A percentile compares a stretch with the other conserved stretches of the same genome.
phyloP scores from a whole-genome alignment of 2,888 invertebrate species.

The Mylabris sibirica region DNA sequence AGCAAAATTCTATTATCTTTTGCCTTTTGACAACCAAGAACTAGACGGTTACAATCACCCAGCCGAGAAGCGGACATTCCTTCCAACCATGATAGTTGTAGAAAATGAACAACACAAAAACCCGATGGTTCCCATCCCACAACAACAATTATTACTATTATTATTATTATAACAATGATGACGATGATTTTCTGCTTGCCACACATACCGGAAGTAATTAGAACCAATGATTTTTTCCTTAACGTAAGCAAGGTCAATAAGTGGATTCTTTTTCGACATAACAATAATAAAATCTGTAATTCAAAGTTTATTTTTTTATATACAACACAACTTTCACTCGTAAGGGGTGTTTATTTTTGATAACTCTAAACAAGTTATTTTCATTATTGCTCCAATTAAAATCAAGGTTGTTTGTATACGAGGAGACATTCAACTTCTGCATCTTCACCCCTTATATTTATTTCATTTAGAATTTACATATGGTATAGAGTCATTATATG shows the following conservation, averaged over 20 bases:
- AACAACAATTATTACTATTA: constrained; percentile 25
- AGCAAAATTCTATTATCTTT: constrained; percentile 29
- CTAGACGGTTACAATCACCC: constrained; percentile 42
- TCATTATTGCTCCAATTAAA: background rate
- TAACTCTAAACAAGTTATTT: background rate
- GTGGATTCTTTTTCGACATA: background rate
- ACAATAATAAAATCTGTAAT: background rate
- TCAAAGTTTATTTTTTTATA: background rate
- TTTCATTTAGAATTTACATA: background rate
- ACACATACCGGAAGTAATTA: constrained; percentile 10
- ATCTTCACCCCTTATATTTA: background rate
- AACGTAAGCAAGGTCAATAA: background rate
- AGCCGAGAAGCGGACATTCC: constrained; percentile 31
- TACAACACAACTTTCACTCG: background rate
- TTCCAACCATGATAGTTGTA: constrained; percentile 36
- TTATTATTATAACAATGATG: constrained; percentile 23
- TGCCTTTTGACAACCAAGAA: background rate
- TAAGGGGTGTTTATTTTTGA: background rate
- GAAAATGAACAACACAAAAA: constrained; percentile 32
- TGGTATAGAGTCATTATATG: background rate
- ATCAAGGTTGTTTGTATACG: background rate
- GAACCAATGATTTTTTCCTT: background rate
- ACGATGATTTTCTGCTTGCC: constrained; percentile 35
- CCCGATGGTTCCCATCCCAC: constrained; percentile 44
- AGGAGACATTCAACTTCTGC: no score